Evolutionary conservation across 2,113 vertebrate species (phyloP), one percentile per base, ranked within the genome.

Genomic region (Orientallactaga bullata): DNA sequence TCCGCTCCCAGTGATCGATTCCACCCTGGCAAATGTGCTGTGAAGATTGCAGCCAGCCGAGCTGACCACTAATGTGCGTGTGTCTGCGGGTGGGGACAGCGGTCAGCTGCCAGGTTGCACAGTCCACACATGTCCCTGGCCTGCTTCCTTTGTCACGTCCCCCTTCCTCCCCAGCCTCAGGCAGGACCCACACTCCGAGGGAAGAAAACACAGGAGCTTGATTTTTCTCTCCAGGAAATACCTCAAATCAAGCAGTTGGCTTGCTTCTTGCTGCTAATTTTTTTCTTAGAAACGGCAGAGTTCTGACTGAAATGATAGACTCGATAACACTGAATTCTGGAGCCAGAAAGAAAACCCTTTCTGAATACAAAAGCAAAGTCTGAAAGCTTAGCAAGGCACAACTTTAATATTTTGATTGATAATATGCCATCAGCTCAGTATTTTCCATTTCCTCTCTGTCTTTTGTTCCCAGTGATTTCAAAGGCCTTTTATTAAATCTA

Each of bases 361-460:
- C 55, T 72, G 68, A 68, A 55, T 84, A 66, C 83, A 74, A 92
- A 78, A 77, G 86, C 79, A 51, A 76, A 91, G 84, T 80, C 89
- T 90, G 86, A 94, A 68, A 85, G 73, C 72, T 89, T 86, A 94
- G 89, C 58, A 82, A 80, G 7, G 0, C 63, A 23, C 87, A 63
- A 18, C 51, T 88, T 93, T 90, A 61, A 92, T 94, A 84, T 96
- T 96, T 95, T 55, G 71, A 71, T 95, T 88, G 91, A 94, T 94
- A 76, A 80, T 77, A 24, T 77, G 91, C 93, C 94, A 95, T 28
- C 30, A 72, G 80, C 72, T 84, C n/a, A 5, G n/a, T 83, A 94
- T 87, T 96, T 96, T 93, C 89, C 91, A 96, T 93, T 94, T 96
- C 95, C 90, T 95, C 66, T 78, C 65, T 91, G 80, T 91, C 63